A percentile compares a stretch with the other conserved stretches of the same genome.
Evolutionary conservation across 2,797 vertebrate species (phyloP).

Genomic region (Gastrophryne carolinensis): DNA sequence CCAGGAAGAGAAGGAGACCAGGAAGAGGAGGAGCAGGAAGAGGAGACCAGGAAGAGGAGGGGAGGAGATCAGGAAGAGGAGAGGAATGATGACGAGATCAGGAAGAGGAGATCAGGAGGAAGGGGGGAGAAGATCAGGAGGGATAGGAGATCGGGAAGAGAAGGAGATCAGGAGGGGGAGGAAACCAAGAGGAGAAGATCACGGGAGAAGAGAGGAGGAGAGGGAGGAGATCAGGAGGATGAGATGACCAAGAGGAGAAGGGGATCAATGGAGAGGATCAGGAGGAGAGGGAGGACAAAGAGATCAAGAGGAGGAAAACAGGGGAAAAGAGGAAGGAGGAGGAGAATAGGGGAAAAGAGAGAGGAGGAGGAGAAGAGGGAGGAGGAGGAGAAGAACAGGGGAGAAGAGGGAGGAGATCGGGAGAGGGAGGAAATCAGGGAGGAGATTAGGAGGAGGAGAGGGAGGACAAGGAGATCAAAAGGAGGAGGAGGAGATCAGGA

Average conservation of each 20-base stretch:
- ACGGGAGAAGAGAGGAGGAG: conserved; percentile 67
- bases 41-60: conserved; percentile 56
- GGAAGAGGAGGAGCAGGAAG: conserved; percentile 67
- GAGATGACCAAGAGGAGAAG: too few species aligned
- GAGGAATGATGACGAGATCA: too few species aligned
- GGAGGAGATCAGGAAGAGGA: too few species aligned
- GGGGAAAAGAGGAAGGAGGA: conserved; percentile 67
- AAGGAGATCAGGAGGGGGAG: background rate
- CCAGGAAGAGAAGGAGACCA: conserved; percentile 65
- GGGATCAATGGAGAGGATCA: conserved; percentile 61
- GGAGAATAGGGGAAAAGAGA: too few species aligned
- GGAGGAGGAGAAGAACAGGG: conserved; percentile 64
- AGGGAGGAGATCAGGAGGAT: too few species aligned
- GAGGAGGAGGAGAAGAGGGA: conserved; percentile 57
- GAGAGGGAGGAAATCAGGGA: conserved; percentile 64
- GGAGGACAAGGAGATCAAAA: conserved; percentile 67
- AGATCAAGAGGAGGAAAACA: conserved; percentile 50
- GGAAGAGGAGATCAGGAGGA: conserved; percentile 51
- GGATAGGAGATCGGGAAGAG: conserved; percentile 65
- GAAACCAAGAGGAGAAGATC: too few species aligned
- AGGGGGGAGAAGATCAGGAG: conserved; percentile 67
- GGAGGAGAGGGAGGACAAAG: too few species aligned
- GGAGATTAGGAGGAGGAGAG: conserved; percentile 63
- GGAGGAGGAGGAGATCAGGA: conserved; percentile 56
- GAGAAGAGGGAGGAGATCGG: conserved; percentile 66